Evolutionary conservation across 1,140 invertebrate genomes (phyloP).

Genomic region (Drosophila auraria): DNA sequence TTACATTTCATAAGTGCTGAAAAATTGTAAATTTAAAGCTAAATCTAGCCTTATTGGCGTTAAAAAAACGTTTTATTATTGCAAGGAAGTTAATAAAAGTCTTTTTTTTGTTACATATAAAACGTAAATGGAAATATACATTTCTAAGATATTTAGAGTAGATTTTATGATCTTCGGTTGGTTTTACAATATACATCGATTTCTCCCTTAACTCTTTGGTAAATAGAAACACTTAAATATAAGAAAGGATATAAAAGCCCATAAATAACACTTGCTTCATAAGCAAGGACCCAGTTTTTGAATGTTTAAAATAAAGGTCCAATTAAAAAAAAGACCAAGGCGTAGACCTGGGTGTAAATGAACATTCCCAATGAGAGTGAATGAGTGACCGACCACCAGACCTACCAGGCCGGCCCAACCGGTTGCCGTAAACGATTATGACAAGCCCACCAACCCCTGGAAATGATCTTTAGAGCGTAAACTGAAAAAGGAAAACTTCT

Average conservation of each 20-base stretch:
- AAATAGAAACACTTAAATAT: too few species aligned
- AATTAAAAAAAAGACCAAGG: not conserved
- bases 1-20: too few species aligned
- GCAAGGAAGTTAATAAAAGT: too few species aligned
- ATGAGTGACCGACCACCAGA: slow-evolving; percentile 17
- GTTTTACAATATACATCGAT: not conserved
- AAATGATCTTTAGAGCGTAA: slow-evolving; percentile 54
- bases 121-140: too few species aligned
- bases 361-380: slow-evolving; percentile 9
- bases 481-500: slow-evolving; percentile 47
- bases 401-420: slow-evolving; percentile 52
- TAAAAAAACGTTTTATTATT: too few species aligned
- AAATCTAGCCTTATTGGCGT: too few species aligned
- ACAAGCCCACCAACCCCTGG: slow-evolving; percentile 17
- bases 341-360: not conserved
- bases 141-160: not conserved
- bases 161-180: not conserved
- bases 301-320: not conserved
- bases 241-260: too few species aligned
- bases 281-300: not conserved
- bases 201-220: not conserved
- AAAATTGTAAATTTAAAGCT: too few species aligned
- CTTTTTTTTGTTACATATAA: too few species aligned
- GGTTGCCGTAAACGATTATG: slow-evolving; percentile 48
- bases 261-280: not conserved